Base-by-base conservation (phyloP, 2,797 vertebrate species). In the Periparus ater region DNA sequence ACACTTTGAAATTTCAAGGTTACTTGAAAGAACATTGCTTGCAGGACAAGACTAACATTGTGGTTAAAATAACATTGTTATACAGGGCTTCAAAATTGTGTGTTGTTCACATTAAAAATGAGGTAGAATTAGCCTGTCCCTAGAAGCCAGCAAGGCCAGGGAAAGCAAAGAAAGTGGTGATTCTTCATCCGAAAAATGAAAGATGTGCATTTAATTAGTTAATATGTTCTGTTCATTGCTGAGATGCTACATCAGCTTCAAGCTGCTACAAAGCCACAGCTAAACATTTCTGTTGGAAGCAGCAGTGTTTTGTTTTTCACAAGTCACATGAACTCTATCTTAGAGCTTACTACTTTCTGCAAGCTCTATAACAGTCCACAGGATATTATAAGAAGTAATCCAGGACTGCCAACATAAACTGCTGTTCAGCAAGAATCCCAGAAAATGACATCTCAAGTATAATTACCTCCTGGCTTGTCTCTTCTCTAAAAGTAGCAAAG, bases 261-360 rank as follows among this genome's bases (percentile, higher is more conserved):
- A 88, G 32, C 60, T 68, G 57, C 45, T 73, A 67, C 55, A 88
- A 51, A 85, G 42, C 48, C 57, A 48, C 25, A 89, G 62, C 54
- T 75, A 62, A 89, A 92, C 50, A 66, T 62, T 91, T 83, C 45
- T 83, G 58, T 62, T 88, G 75, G 68, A 93, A 91, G 47, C 53
- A 79, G 73, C 8, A 17, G 22, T 55, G 75, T 16, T 92, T 82
- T 70, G 48, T 63, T 82, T 85, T 61, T 55, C 55, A 47, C 61
- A 67, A 73, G 65, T 65, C 61, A 47, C 36, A 29, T 29, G 50
- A 92, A 53, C 48, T 84, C 70, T 73, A 45, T 63, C 74, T 93
- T 73, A 72, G 58, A 85, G 62, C 32, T 85, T 71, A 50, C 51
- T 76, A 34, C 36, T 47, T 36, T 30, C 71, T 87, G 34, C 51